Percentiles rank a stretch among this genome's conserved stretches.
phyloP scores from a whole-genome alignment of 2,888 invertebrate genomes.

The Acleris cristana region DNA sequence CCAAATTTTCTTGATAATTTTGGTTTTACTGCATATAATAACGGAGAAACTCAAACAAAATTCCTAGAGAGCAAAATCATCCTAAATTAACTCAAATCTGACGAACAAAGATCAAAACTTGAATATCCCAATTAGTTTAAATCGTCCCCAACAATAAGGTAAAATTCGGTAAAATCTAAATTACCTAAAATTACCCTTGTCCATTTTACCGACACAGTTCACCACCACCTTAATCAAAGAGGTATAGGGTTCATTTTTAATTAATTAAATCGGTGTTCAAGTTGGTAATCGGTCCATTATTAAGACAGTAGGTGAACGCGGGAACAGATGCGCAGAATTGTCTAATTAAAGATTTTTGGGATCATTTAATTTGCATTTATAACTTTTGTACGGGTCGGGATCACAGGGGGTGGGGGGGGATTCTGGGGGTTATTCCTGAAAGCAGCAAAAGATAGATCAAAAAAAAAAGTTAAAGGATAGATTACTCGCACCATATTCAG shows the following conservation, averaged over 20 bases:
- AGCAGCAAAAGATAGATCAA: no score
- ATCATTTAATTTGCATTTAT: conserved; percentile 47
- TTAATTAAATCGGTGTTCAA: not conserved
- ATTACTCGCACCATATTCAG: no score
- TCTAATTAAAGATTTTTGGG: conserved; percentile 50
- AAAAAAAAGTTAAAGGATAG: no score
- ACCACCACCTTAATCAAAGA: conserved; percentile 1
- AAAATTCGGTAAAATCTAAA: conserved; percentile 18
- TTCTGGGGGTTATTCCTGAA: not conserved
- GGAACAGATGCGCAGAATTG: conserved; percentile 51
- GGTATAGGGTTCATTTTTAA: not conserved
- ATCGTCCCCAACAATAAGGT: conserved; percentile 26
- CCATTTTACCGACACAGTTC: conserved; percentile 1
- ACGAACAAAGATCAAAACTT: conserved; percentile 27
- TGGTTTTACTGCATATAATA: no score
- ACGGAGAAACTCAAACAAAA: no score
- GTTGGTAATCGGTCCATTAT: conserved; percentile 37
- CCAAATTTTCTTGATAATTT: no score
- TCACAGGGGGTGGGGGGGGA: not conserved
- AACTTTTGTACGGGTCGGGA: conserved; percentile 28
- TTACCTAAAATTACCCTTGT: conserved; percentile 22
- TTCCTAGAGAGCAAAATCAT: not conserved
- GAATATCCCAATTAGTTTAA: conserved; percentile 31
- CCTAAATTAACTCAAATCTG: conserved; percentile 1
- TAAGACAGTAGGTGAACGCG: conserved; percentile 46